phyloP scores from a whole-genome alignment of 2,113 vertebrate genomes.

The Colossoma macropomum region DNA sequence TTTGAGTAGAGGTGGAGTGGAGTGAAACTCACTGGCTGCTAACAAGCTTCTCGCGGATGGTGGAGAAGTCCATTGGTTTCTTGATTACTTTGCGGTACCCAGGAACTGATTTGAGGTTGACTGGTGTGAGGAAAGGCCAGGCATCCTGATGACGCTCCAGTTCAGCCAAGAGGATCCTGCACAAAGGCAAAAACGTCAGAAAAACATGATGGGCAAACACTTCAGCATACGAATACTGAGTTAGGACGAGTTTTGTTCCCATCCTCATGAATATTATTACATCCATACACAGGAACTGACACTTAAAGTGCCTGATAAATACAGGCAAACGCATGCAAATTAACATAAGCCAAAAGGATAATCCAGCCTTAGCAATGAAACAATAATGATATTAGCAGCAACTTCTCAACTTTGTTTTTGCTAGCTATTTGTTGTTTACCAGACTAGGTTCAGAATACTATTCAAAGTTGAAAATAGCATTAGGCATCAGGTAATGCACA shows the following conservation, averaged over 20 bases:
- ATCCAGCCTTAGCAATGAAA: no score
- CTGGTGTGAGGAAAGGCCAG: conserved; percentile 97
- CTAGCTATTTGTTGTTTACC: no score
- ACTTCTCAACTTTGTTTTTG: no score
- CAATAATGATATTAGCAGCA: no score
- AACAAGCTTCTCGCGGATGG: conserved; percentile 96
- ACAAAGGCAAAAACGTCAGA: conserved; percentile 50
- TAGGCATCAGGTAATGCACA: no score
- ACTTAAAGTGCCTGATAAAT: no score
- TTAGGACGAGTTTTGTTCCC: background rate
- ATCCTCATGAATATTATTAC: background rate
- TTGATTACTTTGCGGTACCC: conserved; percentile 99
- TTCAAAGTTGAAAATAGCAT: no score
- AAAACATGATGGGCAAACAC: conserved; percentile 9
- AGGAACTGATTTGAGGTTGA: conserved; percentile 97
- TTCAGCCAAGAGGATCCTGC: conserved; percentile 92
- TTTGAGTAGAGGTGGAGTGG: background rate
- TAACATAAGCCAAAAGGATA: no score
- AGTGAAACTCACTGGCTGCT: conserved; percentile 92
- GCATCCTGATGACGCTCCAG: conserved; percentile 97
- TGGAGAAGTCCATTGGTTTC: conserved; percentile 99
- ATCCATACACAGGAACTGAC: no score
- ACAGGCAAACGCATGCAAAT: no score
- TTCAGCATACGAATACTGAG: background rate
- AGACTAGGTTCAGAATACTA: no score